phyloP scores from a whole-genome alignment of 2,113 vertebrate species.

The Leucoraja erinaceus region DNA sequence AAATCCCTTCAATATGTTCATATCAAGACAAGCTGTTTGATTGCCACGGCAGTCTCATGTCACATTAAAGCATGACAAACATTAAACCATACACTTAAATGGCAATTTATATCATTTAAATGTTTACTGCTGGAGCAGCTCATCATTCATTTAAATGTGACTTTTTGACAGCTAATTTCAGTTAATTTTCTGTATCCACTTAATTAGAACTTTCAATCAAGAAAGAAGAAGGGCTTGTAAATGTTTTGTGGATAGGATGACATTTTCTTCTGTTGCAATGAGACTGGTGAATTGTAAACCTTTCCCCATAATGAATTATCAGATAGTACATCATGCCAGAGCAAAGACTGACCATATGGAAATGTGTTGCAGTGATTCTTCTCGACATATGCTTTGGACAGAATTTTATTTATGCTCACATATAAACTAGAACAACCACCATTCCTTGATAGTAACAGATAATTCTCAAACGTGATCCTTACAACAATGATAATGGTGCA shows the following conservation, averaged over 20 bases:
- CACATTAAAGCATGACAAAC: slow-evolving; percentile 99
- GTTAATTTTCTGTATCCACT: slow-evolving; percentile 90
- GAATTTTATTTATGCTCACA: slow-evolving; percentile 40
- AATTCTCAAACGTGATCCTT: slow-evolving; percentile 20
- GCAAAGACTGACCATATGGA: slow-evolving; percentile 41
- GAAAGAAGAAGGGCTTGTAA: slow-evolving; percentile 54
- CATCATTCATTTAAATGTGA: slow-evolving; percentile 99
- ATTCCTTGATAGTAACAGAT: slow-evolving; percentile 25
- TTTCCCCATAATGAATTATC: slow-evolving; percentile 53
- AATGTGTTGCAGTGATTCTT: slow-evolving; percentile 42
- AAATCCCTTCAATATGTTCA: slow-evolving; percentile 93
- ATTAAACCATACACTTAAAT: slow-evolving; percentile 99
- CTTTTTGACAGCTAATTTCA: slow-evolving; percentile 98
- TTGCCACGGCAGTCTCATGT: slow-evolving; percentile 95
- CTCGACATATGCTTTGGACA: slow-evolving; percentile 41
- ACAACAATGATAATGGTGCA: slow-evolving; percentile 29
- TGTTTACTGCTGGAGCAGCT: slow-evolving; percentile 81
- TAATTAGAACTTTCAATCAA: slow-evolving; percentile 98
- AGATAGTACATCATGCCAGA: slow-evolving; percentile 43
- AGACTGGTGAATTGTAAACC: slow-evolving; percentile 49
- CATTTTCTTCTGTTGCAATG: slow-evolving; percentile 59
- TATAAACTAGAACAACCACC: slow-evolving; percentile 32
- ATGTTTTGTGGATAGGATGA: slow-evolving; percentile 48
- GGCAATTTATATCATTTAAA: slow-evolving; percentile 99
- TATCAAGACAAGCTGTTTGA: slow-evolving; percentile 98